A percentile compares a stretch with the other conserved stretches of the same genome.
These are phyloP conservation scores for Prietella phreatophila DNA, from an alignment of 2,113 vertebrate species.

Conservation along the genomic window DNA sequence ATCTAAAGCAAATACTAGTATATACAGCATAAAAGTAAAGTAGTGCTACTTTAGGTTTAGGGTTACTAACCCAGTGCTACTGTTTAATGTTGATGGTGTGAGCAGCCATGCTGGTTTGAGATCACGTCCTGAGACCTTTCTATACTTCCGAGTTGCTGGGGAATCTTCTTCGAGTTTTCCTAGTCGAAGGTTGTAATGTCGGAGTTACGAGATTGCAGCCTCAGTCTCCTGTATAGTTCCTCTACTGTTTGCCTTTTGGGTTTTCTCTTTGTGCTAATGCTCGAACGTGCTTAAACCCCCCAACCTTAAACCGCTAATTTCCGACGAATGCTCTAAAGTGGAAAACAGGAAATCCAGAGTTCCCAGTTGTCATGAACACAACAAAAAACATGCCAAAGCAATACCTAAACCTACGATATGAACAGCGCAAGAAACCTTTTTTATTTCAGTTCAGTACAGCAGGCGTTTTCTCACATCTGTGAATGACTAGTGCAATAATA, in stretches of 20 bases:
- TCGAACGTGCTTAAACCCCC: background rate
- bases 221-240: background rate
- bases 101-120: background rate
- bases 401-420: background rate
- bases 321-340: background rate
- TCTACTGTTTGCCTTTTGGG: background rate
- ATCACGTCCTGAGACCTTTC: background rate
- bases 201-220: background rate
- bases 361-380: background rate
- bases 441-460: background rate
- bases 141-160: background rate
- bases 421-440: background rate
- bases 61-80: too few relatives aligned
- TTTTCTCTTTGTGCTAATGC: background rate
- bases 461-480: constrained; percentile 25
- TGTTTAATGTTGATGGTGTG: background rate
- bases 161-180: background rate
- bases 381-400: background rate
- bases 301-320: background rate
- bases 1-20: background rate
- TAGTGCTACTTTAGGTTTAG: background rate
- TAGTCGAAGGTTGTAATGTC: background rate
- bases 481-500: constrained; percentile 9
- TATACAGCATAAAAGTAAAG: background rate
- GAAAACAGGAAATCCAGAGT: background rate